These are phyloP conservation scores for Dipodomys merriami DNA, from an alignment of 2,113 vertebrate genomes.

Conservation along the genomic window DNA sequence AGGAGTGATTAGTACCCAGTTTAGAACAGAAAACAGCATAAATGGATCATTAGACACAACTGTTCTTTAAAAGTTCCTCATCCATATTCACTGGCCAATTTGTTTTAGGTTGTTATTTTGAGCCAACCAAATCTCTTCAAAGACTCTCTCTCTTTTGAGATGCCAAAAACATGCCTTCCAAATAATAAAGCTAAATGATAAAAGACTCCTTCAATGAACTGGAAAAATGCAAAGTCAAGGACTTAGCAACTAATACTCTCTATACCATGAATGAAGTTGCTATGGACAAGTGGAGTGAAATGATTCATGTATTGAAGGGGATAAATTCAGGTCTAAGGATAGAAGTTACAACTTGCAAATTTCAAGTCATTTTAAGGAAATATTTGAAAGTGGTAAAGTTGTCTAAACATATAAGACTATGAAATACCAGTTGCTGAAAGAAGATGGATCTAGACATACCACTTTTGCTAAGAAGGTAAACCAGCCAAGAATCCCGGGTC, in stretches of 20 bases:
- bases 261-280: not conserved
- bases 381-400: not conserved
- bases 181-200: not conserved
- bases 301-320: not conserved
- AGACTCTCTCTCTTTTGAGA: not conserved
- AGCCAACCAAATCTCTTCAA: not conserved
- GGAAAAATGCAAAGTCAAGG: not conserved
- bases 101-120: slow-evolving; percentile 5
- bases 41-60: not conserved
- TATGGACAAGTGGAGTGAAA: not conserved
- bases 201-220: not conserved
- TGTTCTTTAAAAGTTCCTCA: slow-evolving; percentile 18
- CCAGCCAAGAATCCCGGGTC: not conserved
- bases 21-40: slow-evolving; percentile 8
- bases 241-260: not conserved
- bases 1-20: not conserved
- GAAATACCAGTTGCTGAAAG: not conserved
- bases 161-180: not conserved
- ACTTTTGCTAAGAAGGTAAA: not conserved
- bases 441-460: not conserved
- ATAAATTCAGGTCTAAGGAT: not conserved
- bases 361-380: not conserved
- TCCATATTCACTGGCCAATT: not conserved
- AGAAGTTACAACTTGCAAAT: not conserved
- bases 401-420: not conserved